Conservation (phyloP, 2,888 invertebrate species). For the Caenorhabditis sp. region DNA sequence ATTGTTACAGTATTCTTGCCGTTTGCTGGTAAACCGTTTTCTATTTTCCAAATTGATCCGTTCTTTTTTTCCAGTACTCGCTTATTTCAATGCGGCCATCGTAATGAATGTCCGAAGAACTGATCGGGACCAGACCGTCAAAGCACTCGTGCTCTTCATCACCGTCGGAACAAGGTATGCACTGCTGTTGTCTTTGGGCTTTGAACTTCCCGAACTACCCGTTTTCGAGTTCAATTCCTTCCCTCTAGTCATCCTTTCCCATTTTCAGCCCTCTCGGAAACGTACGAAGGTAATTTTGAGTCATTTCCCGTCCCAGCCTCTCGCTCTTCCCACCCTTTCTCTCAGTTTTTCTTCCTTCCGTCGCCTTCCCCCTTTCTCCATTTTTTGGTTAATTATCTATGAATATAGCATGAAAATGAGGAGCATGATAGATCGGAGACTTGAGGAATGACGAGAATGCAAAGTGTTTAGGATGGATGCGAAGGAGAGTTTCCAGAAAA, state of each 20-base stretch:
- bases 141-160: slow-evolving; percentile 73
- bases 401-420: slow-evolving; percentile 16
- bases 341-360: slow-evolving; percentile 7
- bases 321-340: slow-evolving; percentile 22
- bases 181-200: background rate
- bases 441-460: slow-evolving; percentile 14
- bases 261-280: slow-evolving; percentile 59
- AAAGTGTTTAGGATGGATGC: slow-evolving; percentile 47
- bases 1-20: slow-evolving; percentile 75
- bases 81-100: slow-evolving; percentile 74
- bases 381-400: slow-evolving; percentile 10
- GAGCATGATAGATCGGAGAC: slow-evolving; percentile 20
- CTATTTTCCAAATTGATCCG: background rate
- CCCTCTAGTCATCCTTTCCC: too few relatives aligned
- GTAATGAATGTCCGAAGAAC: slow-evolving; percentile 72
- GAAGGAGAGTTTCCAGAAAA: slow-evolving; percentile 46
- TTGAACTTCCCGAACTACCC: background rate
- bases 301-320: background rate
- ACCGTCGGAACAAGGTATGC: slow-evolving; percentile 72
- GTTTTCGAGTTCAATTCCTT: slow-evolving; percentile 5
- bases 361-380: slow-evolving; percentile 11
- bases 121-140: slow-evolving; percentile 73
- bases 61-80: slow-evolving; percentile 65
- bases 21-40: slow-evolving; percentile 62
- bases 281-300: slow-evolving; percentile 53